A percentile compares a stretch with the other conserved stretches of the same genome.
Evolutionary conservation across 2,888 invertebrate genomes (phyloP).

Genomic region (Liodrosophila aerea): DNA sequence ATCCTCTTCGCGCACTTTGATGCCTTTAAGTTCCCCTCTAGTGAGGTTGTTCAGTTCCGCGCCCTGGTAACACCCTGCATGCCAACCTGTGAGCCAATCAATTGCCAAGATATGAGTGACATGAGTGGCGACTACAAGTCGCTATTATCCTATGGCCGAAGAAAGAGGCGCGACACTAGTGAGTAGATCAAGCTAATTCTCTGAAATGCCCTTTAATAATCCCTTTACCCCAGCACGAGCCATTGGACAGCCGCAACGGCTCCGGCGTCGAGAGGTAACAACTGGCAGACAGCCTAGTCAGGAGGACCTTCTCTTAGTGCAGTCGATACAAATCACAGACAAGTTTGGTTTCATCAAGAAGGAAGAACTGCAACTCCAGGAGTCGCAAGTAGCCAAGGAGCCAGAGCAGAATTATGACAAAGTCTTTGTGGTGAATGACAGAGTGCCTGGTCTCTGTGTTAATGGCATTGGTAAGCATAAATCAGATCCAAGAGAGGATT

Average conservation of each 20-base stretch:
- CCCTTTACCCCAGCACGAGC: conserved; percentile 4
- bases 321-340: conserved; percentile 95
- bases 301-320: conserved; percentile 93
- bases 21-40: conserved; percentile 97
- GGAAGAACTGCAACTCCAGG: conserved; percentile 68
- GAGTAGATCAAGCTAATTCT: conserved; percentile 40
- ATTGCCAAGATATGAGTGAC: conserved; percentile 92
- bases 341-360: conserved; percentile 93
- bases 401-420: conserved; percentile 80
- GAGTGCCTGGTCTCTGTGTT: conserved; percentile 74
- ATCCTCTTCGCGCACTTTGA: conserved; percentile 94
- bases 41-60: conserved; percentile 96
- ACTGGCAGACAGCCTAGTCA: conserved; percentile 82
- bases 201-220: too few relatives aligned
- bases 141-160: conserved; percentile 90
- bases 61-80: conserved; percentile 96
- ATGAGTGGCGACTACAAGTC: conserved; percentile 91
- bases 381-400: conserved; percentile 82
- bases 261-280: conserved; percentile 71
- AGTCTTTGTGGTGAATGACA: conserved; percentile 85
- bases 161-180: conserved; percentile 85
- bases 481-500: background rate
- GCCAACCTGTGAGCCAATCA: conserved; percentile 95
- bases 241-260: conserved; percentile 21
- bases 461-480: conserved; percentile 81